These are phyloP conservation scores for Chrosomus eos DNA, from an alignment of 2,797 vertebrate species.

Conservation along the genomic window DNA sequence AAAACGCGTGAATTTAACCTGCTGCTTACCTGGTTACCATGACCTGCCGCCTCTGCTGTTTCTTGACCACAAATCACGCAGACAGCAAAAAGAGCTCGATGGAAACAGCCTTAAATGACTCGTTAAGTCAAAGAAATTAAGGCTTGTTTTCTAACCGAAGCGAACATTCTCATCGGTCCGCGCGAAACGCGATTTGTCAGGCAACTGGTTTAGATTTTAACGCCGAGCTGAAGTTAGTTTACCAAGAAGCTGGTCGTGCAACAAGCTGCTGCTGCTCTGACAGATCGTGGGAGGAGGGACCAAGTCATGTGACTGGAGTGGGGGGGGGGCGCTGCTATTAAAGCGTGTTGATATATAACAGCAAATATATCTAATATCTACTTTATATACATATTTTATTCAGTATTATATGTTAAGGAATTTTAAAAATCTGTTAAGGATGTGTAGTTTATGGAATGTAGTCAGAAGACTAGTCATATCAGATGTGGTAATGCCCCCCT, in stretches of 20 bases:
- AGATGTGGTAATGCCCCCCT: constrained; percentile 26
- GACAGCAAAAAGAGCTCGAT: constrained; percentile 15
- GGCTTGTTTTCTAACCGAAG: constrained; percentile 8
- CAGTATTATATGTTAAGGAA: fast-evolving
- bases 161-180: constrained; percentile 21
- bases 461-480: background rate
- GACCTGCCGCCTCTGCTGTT: constrained; percentile 45
- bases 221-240: constrained; percentile 69
- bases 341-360: background rate
- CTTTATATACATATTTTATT: too few relatives aligned
- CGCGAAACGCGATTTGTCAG: background rate
- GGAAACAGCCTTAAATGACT: constrained; percentile 7
- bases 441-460: background rate
- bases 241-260: constrained; percentile 77
- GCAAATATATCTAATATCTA: background rate
- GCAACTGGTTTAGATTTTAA: constrained; percentile 39
- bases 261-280: constrained; percentile 82
- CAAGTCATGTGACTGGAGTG: constrained; percentile 26
- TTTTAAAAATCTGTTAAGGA: background rate
- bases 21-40: constrained; percentile 75
- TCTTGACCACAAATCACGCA: constrained; percentile 40
- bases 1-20: background rate
- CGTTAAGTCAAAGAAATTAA: constrained; percentile 26
- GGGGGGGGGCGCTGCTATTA: too few relatives aligned
- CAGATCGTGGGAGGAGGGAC: constrained; percentile 69